Base-by-base conservation (phyloP, 2,888 invertebrate species). In the Imbricaverruca yamaguchii region DNA sequence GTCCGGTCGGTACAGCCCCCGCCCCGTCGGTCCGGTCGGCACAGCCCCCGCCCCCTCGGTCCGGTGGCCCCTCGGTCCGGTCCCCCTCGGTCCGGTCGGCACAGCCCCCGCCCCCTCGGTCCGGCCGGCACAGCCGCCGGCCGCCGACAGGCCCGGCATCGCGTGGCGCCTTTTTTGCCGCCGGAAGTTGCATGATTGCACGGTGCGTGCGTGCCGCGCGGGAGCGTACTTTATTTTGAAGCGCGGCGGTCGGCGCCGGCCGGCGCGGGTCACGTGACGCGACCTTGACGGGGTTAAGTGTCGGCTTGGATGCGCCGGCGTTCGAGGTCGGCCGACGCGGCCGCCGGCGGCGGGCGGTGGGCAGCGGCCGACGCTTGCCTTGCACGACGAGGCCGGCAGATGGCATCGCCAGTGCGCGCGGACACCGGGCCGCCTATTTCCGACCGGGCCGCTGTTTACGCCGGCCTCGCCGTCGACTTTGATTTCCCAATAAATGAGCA, bases 141-240 rank as follows among this genome's bases (percentile, higher is more conserved):
- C 39, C 39, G 39, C 39, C 39, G 2, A 59, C 59, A 59, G 59
- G 15, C 59, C 59, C 59, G 11, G 7, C 53, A 15, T 55, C 9
- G 74, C 55, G 74, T 55, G 74, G 21, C 59, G 59, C 55, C 7
- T 74, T 74, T 53, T 53, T 21, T 9, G 23, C 55, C 53, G 21
- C 69, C 74, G 74, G 74, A 74, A 74, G 74, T 53, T 74, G 74
- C 74, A 74, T 74, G 74, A 74, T 74, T 74, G 74, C 74, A 74
- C 67, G 25, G 67, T 74, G 55, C 74, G 11, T 55, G 65, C 65
- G 10, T 65, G 65, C 65, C 11, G 18, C 63, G 23, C 23, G n/a
- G 61, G 18, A 23, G 23, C 65, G n/a, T 8, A 12, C 65, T 21
- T 18, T 74, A 21, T 74, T 74, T 74, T 74, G 8, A 18, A 53